Percentiles rank a stretch among this genome's conserved stretches.
Evolutionary conservation across 2,797 vertebrate genomes (phyloP).

Genomic region (Mormyrus proboscirostris): DNA sequence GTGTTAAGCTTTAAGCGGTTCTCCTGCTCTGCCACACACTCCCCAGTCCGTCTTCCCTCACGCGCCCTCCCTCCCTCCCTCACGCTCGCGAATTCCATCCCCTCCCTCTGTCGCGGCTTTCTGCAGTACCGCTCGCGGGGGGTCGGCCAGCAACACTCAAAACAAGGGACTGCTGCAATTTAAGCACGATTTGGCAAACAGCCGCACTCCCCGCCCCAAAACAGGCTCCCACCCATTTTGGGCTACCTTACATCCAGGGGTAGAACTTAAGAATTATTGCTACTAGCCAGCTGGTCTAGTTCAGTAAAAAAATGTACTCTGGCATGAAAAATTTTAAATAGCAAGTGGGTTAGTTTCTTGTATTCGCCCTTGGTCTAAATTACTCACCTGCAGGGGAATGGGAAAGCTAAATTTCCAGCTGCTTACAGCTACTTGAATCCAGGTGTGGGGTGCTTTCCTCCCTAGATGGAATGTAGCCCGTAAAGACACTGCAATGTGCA

Average conservation of each 20-base stretch:
- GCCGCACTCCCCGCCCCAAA: background rate
- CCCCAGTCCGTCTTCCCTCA: slow-evolving; percentile 19
- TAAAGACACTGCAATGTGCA: slow-evolving; percentile 3
- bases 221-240: background rate
- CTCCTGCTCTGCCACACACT: slow-evolving; percentile 37
- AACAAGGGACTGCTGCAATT: slow-evolving; percentile 56
- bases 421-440: background rate
- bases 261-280: background rate
- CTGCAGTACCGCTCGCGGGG: slow-evolving; percentile 46
- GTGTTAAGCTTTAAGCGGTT: slow-evolving; percentile 40
- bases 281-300: background rate
- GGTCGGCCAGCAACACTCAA: slow-evolving; percentile 42
- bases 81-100: slow-evolving; percentile 28
- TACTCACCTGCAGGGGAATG: background rate
- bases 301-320: background rate
- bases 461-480: background rate
- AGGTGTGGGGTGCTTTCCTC: background rate
- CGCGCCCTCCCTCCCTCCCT: slow-evolving; percentile 31
- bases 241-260: background rate
- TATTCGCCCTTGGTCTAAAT: background rate
- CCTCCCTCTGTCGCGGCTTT: slow-evolving; percentile 43
- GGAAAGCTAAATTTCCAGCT: background rate
- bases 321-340: background rate
- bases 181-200: slow-evolving; percentile 33
- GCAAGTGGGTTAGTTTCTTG: background rate